Conservation (phyloP, 2,888 invertebrate genomes). For the Perithous albicinctus region DNA sequence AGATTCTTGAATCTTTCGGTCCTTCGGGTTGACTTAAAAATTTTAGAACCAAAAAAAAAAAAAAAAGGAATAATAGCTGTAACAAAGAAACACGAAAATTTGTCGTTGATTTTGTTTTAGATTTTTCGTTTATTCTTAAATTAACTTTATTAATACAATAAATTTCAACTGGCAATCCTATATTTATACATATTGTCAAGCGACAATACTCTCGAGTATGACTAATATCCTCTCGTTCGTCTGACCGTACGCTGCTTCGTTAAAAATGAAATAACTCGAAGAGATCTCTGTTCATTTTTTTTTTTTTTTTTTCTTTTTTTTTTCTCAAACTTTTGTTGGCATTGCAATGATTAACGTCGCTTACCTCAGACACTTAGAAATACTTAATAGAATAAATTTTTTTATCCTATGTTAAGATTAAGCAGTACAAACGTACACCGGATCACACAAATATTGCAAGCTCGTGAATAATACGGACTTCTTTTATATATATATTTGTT, state of each 20-base stretch:
- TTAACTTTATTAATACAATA: slow-evolving; percentile 59
- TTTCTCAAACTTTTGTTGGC: slow-evolving; percentile 4
- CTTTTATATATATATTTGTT: slow-evolving; percentile 1
- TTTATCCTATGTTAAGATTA: slow-evolving; percentile 59
- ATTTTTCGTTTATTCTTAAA: slow-evolving; percentile 41
- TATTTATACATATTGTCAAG: slow-evolving; percentile 56
- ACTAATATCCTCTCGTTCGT: slow-evolving; percentile 55
- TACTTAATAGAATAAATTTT: slow-evolving; percentile 55
- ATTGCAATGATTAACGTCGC: slow-evolving; percentile 35
- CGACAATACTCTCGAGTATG: slow-evolving; percentile 56
- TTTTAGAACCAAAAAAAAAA: no score
- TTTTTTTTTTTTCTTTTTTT: slow-evolving; percentile 24
- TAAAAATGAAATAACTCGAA: slow-evolving; percentile 29
- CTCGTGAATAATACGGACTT: slow-evolving; percentile 45
- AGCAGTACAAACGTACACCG: slow-evolving; percentile 66
- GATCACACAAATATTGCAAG: slow-evolving; percentile 62
- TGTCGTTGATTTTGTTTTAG: slow-evolving; percentile 10
- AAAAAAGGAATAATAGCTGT: no score
- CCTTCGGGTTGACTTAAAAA: no score
- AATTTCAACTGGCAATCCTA: slow-evolving; percentile 58
- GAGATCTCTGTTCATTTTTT: slow-evolving; percentile 26
- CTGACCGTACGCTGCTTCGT: slow-evolving; percentile 28
- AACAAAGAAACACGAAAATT: no score
- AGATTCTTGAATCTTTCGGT: no score
- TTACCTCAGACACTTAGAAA: slow-evolving; percentile 53